Percentiles rank a stretch among this genome's conserved stretches.
These are phyloP conservation scores for Octodonta nipae DNA, from an alignment of 2,888 invertebrate species.

Conservation along the genomic window DNA sequence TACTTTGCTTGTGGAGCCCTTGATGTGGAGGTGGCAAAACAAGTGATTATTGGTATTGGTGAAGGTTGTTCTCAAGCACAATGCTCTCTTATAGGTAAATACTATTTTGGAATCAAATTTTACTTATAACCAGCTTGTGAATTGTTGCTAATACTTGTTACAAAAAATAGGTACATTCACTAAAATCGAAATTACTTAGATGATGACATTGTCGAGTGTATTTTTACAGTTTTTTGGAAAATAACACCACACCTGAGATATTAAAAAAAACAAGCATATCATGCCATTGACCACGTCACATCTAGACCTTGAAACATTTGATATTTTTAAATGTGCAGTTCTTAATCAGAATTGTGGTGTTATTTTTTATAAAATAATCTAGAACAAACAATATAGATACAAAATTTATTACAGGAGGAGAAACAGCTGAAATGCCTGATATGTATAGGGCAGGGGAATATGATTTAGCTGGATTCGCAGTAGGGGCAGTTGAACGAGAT, in stretches of 20 bases:
- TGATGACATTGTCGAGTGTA: too few relatives aligned
- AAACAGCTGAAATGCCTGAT: conserved; percentile 96
- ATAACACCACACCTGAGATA: too few relatives aligned
- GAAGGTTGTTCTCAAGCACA: conserved; percentile 76
- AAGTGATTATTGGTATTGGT: conserved; percentile 74
- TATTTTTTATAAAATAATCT: too few relatives aligned
- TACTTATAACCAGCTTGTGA: too few relatives aligned
- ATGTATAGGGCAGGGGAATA: conserved; percentile 81
- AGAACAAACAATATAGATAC: not conserved
- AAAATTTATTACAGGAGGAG: conserved; percentile 53
- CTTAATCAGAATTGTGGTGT: too few relatives aligned
- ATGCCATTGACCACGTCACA: too few relatives aligned
- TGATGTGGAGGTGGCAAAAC: conserved; percentile 59
- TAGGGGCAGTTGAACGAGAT: conserved; percentile 76
- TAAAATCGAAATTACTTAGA: not conserved
- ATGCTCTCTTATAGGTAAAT: conserved; percentile 74
- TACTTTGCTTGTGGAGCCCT: conserved; percentile 88
- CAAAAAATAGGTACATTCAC: not conserved
- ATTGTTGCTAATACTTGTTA: too few relatives aligned
- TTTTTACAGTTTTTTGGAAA: too few relatives aligned
- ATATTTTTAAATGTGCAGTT: too few relatives aligned
- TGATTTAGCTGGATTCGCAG: conserved; percentile 90
- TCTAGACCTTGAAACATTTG: too few relatives aligned
- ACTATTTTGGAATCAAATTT: too few relatives aligned
- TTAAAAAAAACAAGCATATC: too few relatives aligned